phyloP scores from a whole-genome alignment of 2,797 vertebrate species.

The Leptodactylus fallax region DNA sequence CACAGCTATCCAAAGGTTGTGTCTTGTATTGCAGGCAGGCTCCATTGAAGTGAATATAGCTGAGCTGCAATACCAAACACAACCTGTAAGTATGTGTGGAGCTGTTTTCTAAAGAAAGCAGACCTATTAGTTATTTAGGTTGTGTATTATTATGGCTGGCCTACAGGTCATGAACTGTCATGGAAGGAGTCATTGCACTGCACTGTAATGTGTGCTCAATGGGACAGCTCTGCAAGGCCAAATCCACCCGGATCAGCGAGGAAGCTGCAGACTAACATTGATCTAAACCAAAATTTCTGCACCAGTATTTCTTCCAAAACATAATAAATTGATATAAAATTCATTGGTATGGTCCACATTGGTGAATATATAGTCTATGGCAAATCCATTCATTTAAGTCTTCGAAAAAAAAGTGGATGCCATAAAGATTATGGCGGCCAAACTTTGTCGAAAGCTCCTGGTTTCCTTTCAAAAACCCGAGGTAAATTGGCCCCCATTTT shows the following conservation, averaged over 20 bases:
- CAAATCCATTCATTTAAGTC: not conserved
- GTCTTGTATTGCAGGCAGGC: not conserved
- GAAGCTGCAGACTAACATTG: not conserved
- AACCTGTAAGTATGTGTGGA: not conserved
- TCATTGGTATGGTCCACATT: not conserved
- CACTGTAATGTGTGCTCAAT: not conserved
- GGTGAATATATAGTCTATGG: slow-evolving; percentile 30
- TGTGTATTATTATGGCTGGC: not conserved
- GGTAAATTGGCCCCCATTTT: not conserved
- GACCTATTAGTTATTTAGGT: not conserved
- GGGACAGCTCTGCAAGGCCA: not conserved
- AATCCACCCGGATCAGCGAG: not conserved
- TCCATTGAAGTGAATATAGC: not conserved
- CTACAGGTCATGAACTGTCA: not conserved
- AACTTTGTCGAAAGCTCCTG: slow-evolving; percentile 48
- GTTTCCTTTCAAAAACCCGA: slow-evolving; percentile 22
- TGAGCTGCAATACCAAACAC: not conserved
- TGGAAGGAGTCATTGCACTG: not conserved
- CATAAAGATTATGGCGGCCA: slow-evolving; percentile 26
- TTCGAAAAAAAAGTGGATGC: not conserved
- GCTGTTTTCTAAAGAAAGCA: not conserved
- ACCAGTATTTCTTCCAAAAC: not conserved
- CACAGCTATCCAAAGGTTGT: not conserved
- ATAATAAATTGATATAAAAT: slow-evolving; percentile 12
- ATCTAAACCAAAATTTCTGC: not conserved